Base-by-base conservation (phyloP, 2,888 invertebrate genomes). In the Pemphredon lugubris region DNA sequence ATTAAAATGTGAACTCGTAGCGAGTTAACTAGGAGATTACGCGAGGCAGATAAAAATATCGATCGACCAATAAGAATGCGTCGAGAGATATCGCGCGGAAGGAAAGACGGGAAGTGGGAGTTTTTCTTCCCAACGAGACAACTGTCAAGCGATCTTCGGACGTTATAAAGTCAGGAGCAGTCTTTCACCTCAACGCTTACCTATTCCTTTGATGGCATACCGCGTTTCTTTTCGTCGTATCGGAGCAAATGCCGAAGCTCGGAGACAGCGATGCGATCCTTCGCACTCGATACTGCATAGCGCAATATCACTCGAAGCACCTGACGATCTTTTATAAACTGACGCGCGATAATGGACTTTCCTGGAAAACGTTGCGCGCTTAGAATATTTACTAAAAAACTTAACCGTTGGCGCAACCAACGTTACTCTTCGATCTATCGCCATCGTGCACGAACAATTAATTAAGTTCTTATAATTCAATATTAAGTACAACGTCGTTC, bases 211-310 rank as follows among this genome's bases (percentile, higher is more conserved):
- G 50, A 47, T 39, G 34, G 40, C 45, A 44, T 45, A 44, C 53
- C 18, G 48, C 32, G 57, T 23, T 63, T 37, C 71, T 55, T 71
- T 51, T 53, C 53, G 61, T 55, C 47, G 48, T 39, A n/a, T n/a
- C n/a, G n/a, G n/a, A 63, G 71, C 47, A 54, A 63, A 48, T 48
- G 32, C 47, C 53, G 47, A 42, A 34, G 53, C 34, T n/a, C 50
- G 55, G 55, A 47, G 61, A 64, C 64, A 59, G 59, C 47, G 50
- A 64, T 50, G 64, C 47, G 50, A 57, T 55, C 47, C 48, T 61
- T 63, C 71, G 72, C 64, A 64, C 39, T 58, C 72, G 58, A 72
- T 72, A 64, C 57, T 45, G 64, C 72, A 58, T 72, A 42, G 48
- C 72, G 45, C 71, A 63, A 64, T 72, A 55, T 70, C 57, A 70